These are phyloP conservation scores for Ceratotherium simum DNA, from an alignment of 2,113 vertebrate genomes.

Conservation along the genomic window DNA sequence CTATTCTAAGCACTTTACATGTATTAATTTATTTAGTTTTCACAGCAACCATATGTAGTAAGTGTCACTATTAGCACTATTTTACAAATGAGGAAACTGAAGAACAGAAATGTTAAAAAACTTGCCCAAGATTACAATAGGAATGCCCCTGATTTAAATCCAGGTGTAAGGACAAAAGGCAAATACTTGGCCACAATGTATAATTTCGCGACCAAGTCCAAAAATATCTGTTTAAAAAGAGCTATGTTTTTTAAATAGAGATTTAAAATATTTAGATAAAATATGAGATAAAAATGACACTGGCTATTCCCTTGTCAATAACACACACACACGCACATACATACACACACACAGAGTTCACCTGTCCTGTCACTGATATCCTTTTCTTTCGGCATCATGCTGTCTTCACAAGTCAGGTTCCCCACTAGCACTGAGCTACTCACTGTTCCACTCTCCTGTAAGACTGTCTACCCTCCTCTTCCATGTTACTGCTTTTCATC, in stretches of 20 bases:
- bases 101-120: neutral
- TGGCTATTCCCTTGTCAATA: neutral
- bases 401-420: neutral
- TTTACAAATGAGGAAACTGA: neutral
- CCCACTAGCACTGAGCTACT: neutral
- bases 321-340: neutral
- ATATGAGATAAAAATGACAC: neutral
- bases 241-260: no score
- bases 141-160: neutral
- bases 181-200: neutral
- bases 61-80: neutral
- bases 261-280: no score
- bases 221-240: neutral
- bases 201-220: neutral
- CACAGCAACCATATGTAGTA: neutral
- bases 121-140: neutral
- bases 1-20: neutral
- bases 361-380: accelerated
- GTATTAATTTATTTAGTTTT: neutral
- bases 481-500: no score
- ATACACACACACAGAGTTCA: neutral
- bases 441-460: neutral
- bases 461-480: neutral
- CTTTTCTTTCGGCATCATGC: neutral
- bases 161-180: neutral